These are phyloP conservation scores for Pygoscelis adeliae DNA, from an alignment of 2,113 vertebrate species.

Conservation along the genomic window DNA sequence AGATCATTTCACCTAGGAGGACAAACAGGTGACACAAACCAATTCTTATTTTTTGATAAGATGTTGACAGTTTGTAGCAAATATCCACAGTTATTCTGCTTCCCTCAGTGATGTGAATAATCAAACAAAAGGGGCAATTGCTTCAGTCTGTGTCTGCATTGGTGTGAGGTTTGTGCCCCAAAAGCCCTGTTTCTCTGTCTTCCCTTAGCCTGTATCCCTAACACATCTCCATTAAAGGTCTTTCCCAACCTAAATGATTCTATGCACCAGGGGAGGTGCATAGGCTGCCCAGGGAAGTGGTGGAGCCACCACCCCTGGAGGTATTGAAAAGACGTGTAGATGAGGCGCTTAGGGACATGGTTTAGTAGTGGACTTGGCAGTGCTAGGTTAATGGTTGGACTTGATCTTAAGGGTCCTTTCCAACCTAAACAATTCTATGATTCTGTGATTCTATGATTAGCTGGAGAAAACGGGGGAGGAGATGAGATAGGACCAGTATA, in stretches of 20 bases:
- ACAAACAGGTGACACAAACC: neutral
- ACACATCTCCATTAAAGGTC: neutral
- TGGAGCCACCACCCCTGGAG: too few species aligned
- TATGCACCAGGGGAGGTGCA: too few species aligned
- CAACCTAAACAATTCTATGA: too few species aligned
- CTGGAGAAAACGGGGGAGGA: neutral
- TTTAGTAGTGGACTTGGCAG: too few species aligned
- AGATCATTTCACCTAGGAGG: neutral
- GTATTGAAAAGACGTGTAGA: too few species aligned
- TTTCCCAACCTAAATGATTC: too few species aligned
- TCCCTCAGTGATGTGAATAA: neutral
- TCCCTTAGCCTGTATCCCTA: neutral
- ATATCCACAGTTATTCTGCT: neutral
- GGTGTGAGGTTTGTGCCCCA: neutral
- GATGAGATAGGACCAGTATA: neutral
- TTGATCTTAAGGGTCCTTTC: too few species aligned
- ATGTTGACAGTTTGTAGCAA: neutral
- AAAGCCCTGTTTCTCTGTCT: neutral
- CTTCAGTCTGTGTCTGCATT: neutral
- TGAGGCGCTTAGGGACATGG: too few species aligned
- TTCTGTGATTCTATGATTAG: neutral
- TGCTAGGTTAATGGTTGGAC: too few species aligned
- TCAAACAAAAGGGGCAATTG: neutral
- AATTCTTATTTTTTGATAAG: neutral
- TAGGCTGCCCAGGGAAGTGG: too few species aligned